A percentile compares a stretch with the other conserved stretches of the same genome.
Evolutionary conservation across 2,888 invertebrate genomes (phyloP).

Genomic region (Calliphora vomitoria): DNA sequence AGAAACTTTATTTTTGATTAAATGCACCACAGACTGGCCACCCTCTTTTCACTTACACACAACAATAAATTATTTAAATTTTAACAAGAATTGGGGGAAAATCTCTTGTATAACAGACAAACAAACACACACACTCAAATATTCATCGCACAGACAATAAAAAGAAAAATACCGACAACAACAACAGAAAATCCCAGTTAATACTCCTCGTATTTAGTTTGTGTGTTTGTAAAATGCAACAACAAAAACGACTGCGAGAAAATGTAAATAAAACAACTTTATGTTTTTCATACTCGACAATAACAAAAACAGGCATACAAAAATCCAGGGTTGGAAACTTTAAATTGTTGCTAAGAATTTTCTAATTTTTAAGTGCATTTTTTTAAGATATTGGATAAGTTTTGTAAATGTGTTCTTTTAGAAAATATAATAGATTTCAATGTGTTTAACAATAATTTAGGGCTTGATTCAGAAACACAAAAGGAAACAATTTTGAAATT

Average conservation of each 20-base stretch:
- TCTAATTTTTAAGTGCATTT: not conserved
- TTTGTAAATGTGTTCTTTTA: too few species aligned
- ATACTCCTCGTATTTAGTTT: not conserved
- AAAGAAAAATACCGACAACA: slow-evolving; percentile 48
- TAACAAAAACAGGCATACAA: not conserved
- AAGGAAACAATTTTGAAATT: too few species aligned
- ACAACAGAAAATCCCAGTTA: slow-evolving; percentile 1
- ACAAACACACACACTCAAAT: not conserved
- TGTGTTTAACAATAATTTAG: too few species aligned
- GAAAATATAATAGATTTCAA: too few species aligned
- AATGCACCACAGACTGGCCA: not conserved
- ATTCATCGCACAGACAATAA: not conserved
- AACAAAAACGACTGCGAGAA: not conserved
- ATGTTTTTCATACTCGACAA: slow-evolving; percentile 38
- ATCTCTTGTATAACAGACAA: slow-evolving; percentile 10
- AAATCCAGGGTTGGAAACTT: not conserved
- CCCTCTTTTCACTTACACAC: not conserved
- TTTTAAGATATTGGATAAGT: too few species aligned
- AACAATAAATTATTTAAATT: not conserved
- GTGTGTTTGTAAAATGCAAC: slow-evolving; percentile 6
- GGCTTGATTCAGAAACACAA: too few species aligned
- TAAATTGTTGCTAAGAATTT: not conserved
- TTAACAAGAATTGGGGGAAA: slow-evolving; percentile 8
- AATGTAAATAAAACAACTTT: slow-evolving; percentile 44
- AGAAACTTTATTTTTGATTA: not conserved